Evolutionary conservation across 2,797 vertebrate species (phyloP).

Genomic region (Pygocentrus nattereri): DNA sequence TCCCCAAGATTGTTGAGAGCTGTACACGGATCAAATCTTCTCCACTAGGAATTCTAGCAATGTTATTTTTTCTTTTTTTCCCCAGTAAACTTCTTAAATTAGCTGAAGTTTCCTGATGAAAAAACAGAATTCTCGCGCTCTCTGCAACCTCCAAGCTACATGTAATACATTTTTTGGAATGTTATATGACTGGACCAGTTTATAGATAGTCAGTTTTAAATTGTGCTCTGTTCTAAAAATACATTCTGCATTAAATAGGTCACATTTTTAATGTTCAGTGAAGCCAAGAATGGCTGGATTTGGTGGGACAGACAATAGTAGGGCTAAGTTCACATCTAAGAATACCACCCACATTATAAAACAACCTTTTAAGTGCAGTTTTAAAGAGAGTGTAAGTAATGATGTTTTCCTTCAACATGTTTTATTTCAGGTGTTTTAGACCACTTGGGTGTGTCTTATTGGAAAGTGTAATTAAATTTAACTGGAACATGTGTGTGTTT

Average conservation of each 20-base stretch:
- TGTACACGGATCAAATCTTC: conserved; percentile 72
- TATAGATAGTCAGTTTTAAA: conserved; percentile 81
- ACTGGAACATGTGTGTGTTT: neutral
- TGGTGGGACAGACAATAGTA: neutral
- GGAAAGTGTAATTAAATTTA: neutral
- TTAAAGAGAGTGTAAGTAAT: neutral
- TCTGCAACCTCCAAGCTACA: conserved; percentile 73
- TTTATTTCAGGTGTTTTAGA: neutral
- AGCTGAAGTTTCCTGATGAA: conserved; percentile 86
- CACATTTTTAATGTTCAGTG: conserved; percentile 81
- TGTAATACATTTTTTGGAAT: conserved; percentile 80
- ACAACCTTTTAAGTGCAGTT: neutral
- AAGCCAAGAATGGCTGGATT: conserved; percentile 11
- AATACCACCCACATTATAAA: neutral
- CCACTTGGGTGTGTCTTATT: no score
- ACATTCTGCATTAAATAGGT: conserved; percentile 77
- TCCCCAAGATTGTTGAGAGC: conserved; percentile 68
- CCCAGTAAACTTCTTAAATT: conserved; percentile 95
- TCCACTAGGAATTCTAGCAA: conserved; percentile 84
- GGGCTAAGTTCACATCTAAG: neutral
- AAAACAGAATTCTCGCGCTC: conserved; percentile 80
- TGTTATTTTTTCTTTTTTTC: conserved; percentile 73
- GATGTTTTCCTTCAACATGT: neutral
- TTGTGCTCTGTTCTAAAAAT: conserved; percentile 84
- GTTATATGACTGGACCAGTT: conserved; percentile 75